Conservation (phyloP, 2,113 vertebrate species). For the Zingel zingel region DNA sequence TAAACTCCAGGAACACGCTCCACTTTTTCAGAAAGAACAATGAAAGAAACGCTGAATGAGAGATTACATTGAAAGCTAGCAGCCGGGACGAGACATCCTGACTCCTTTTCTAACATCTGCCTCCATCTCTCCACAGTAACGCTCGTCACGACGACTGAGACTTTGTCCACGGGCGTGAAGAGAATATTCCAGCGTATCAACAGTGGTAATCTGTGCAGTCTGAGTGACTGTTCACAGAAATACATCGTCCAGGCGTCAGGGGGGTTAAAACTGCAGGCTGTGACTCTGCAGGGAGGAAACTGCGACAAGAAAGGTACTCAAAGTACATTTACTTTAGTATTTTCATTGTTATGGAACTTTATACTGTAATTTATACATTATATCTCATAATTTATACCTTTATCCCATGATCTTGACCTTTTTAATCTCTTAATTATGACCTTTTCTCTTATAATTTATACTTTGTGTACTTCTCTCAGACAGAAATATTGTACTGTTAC, state of each 20-base stretch:
- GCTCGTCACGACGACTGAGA: fast-evolving
- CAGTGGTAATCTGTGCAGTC: not conserved
- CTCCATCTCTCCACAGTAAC: conserved; percentile 33
- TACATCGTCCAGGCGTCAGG: not conserved
- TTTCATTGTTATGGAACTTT: not conserved
- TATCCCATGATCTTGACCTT: too few relatives aligned
- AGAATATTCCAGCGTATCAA: not conserved
- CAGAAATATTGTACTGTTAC: too few relatives aligned
- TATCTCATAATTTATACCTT: not conserved
- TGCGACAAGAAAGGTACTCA: not conserved
- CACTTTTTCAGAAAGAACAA: too few relatives aligned
- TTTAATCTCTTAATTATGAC: too few relatives aligned
- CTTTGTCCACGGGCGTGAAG: fast-evolving
- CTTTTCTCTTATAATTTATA: too few relatives aligned
- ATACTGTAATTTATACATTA: not conserved
- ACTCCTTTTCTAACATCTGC: not conserved
- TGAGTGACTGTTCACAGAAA: conserved; percentile 63
- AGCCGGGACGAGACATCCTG: not conserved
- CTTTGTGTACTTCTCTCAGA: too few relatives aligned
- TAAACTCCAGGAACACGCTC: too few relatives aligned
- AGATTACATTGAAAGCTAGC: too few relatives aligned
- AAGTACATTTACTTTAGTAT: not conserved
- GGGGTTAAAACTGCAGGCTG: conserved; percentile 49
- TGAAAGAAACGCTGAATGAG: too few relatives aligned
- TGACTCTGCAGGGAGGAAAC: conserved; percentile 58